phyloP scores from a whole-genome alignment of 2,113 vertebrate species.

The Pipa parva region DNA sequence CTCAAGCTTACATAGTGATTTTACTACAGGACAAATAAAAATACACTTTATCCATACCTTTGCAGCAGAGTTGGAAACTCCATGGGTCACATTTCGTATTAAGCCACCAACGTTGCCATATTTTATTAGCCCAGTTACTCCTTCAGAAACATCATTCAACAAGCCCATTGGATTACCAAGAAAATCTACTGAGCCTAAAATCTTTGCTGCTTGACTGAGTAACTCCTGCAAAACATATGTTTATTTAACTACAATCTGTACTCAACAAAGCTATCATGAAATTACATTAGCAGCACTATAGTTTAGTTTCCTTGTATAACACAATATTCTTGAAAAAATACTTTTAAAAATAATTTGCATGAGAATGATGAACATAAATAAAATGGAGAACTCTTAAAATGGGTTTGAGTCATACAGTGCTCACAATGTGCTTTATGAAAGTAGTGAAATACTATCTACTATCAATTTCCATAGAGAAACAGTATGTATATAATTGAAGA shows the following conservation, averaged over 20 bases:
- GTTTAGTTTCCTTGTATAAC: no score
- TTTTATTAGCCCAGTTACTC: conserved; percentile 86
- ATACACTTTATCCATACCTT: conserved; percentile 68
- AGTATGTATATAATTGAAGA: no score
- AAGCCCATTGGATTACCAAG: conserved; percentile 96
- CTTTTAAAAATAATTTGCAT: no score
- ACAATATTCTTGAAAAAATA: no score
- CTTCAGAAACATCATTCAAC: conserved; percentile 90
- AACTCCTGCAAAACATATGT: conserved; percentile 70
- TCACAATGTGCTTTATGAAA: no score
- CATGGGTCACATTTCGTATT: conserved; percentile 92
- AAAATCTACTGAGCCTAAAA: conserved; percentile 95
- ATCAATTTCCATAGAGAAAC: no score
- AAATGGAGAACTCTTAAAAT: no score
- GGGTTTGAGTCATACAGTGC: no score
- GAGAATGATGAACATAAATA: no score
- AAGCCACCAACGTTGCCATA: conserved; percentile 93
- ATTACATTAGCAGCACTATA: neutral
- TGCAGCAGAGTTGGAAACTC: conserved; percentile 94
- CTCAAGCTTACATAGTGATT: no score
- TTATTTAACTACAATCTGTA: neutral
- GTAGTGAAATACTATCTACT: no score
- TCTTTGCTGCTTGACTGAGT: conserved; percentile 91
- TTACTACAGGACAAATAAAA: neutral
- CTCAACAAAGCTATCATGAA: conserved; percentile 12